Conservation (phyloP, 2,888 invertebrate genomes). For the Aleiodes leptofemur region DNA sequence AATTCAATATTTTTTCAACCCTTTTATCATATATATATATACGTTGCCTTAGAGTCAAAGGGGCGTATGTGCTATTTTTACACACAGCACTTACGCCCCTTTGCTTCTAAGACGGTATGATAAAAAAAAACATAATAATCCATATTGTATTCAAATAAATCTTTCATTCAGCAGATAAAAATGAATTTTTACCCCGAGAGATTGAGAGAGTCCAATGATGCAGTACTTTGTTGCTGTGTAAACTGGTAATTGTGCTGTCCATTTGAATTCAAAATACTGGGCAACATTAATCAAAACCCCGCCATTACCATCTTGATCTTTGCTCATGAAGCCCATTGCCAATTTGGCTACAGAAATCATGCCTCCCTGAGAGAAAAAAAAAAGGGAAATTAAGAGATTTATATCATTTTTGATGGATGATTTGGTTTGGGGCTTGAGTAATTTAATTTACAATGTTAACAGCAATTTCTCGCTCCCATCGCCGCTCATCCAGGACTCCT, state of each 20-base stretch:
- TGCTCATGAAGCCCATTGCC: constrained; percentile 73
- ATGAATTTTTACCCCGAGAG: constrained; percentile 62
- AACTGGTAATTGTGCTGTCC: constrained; percentile 67
- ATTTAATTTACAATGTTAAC: constrained; percentile 82
- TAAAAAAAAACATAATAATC: too few relatives aligned
- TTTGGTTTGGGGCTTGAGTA: neutral
- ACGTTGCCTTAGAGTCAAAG: too few relatives aligned
- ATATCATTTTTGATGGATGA: neutral
- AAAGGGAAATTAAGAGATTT: too few relatives aligned
- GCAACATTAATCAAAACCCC: constrained; percentile 76
- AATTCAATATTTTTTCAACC: too few relatives aligned
- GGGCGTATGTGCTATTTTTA: too few relatives aligned
- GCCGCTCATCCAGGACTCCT: constrained; percentile 85
- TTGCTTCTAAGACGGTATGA: neutral
- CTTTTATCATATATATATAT: too few relatives aligned
- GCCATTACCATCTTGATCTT: constrained; percentile 72
- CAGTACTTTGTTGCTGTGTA: constrained; percentile 73
- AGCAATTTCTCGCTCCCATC: constrained; percentile 85
- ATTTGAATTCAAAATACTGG: constrained; percentile 73
- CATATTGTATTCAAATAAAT: neutral
- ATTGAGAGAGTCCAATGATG: constrained; percentile 68
- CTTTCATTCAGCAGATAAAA: neutral
- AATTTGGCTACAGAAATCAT: constrained; percentile 69
- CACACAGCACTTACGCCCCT: too few relatives aligned
- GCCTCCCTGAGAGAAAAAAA: constrained; percentile 59